Percentiles rank a stretch among this genome's conserved stretches.
phyloP scores from a whole-genome alignment of 2,888 invertebrate genomes.

The Rhingia rostrata region DNA sequence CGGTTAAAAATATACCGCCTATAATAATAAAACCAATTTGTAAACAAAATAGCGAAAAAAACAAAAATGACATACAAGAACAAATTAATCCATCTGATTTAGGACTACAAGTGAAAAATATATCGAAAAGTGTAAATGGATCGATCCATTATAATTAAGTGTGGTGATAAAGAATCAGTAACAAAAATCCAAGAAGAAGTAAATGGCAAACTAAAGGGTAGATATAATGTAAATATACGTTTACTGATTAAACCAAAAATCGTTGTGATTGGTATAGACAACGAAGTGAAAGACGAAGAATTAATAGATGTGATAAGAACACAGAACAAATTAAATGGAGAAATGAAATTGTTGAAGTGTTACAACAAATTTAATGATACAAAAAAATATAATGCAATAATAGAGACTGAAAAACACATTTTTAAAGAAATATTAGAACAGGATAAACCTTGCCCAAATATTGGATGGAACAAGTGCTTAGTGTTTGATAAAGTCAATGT shows the following conservation, averaged over 20 bases:
- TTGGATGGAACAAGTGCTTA: slow-evolving; percentile 21
- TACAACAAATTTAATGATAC: slow-evolving; percentile 3
- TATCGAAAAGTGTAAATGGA: too few species aligned
- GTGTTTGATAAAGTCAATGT: slow-evolving; percentile 18
- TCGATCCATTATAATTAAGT: slow-evolving; percentile 11
- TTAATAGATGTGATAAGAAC: slow-evolving; percentile 7
- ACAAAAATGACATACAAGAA: slow-evolving; percentile 13
- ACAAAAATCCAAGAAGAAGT: slow-evolving; percentile 16
- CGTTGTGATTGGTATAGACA: slow-evolving; percentile 6
- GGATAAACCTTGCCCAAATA: slow-evolving; percentile 1
- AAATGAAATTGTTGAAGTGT: slow-evolving; percentile 9
- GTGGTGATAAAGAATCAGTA: slow-evolving; percentile 19
- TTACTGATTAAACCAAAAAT: slow-evolving; percentile 7
- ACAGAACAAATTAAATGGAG: slow-evolving; percentile 1
- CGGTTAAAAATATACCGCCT: slow-evolving; percentile 17
- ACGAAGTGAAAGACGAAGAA: background rate
- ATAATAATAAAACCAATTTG: slow-evolving; percentile 7
- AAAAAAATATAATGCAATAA: slow-evolving; percentile 13
- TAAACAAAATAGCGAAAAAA: slow-evolving; percentile 14
- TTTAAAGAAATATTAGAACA: slow-evolving; percentile 23
- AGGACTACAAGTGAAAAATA: background rate
- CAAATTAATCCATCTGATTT: background rate
- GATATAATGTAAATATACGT: slow-evolving; percentile 8
- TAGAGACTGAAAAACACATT: slow-evolving; percentile 14
- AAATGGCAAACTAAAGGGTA: background rate